These are phyloP conservation scores for Eupithecia exiguata DNA, from an alignment of 2,888 invertebrate genomes.

Conservation along the genomic window DNA sequence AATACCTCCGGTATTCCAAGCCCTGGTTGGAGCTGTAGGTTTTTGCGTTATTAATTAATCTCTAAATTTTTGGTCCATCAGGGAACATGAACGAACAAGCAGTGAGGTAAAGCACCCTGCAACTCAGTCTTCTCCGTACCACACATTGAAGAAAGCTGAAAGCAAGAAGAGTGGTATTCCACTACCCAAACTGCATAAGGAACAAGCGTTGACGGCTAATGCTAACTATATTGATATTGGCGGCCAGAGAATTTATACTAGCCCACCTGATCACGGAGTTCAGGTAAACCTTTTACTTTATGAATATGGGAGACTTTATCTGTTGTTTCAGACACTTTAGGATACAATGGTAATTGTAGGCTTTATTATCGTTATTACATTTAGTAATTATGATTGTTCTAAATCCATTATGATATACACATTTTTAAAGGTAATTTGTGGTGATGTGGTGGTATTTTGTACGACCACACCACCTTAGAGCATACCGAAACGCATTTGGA, in stretches of 20 bases:
- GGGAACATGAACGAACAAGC: conserved; percentile 78
- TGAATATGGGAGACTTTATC: background rate
- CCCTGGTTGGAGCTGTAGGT: too few relatives aligned
- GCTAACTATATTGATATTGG: conserved; percentile 80
- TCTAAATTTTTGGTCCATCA: conserved; percentile 46
- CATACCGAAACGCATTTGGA: too few relatives aligned
- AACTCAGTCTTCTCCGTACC: conserved; percentile 78
- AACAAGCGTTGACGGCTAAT: conserved; percentile 69
- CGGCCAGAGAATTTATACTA: conserved; percentile 79
- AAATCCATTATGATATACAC: too few relatives aligned
- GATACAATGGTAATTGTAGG: too few relatives aligned
- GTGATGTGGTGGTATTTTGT: too few relatives aligned
- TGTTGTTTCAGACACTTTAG: too few relatives aligned
- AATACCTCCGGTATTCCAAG: too few relatives aligned
- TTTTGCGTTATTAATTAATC: background rate
- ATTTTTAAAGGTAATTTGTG: too few relatives aligned
- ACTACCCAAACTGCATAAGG: conserved; percentile 75
- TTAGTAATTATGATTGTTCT: too few relatives aligned
- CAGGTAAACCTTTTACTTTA: conserved; percentile 60
- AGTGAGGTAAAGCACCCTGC: conserved; percentile 78
- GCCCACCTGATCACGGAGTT: conserved; percentile 80
- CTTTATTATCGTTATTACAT: too few relatives aligned
- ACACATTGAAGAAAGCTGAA: conserved; percentile 75
- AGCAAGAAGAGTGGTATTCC: conserved; percentile 80
- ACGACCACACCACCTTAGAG: too few relatives aligned